phyloP scores from a whole-genome alignment of 2,888 invertebrate genomes.

The Melanchra persicariae region DNA sequence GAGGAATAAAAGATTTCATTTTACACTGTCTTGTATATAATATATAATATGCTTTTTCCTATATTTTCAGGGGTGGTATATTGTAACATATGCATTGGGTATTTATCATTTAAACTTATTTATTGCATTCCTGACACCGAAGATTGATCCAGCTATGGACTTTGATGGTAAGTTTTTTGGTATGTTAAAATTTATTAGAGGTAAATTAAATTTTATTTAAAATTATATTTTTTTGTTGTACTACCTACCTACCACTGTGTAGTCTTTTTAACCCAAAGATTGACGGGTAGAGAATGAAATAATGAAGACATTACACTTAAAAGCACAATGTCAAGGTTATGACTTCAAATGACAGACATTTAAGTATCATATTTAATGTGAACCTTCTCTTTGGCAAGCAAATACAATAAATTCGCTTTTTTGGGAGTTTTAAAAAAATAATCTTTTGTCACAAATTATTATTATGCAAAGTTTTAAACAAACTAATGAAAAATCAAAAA shows the following conservation, averaged over 20 bases:
- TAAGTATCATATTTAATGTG: not conserved
- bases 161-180: slow-evolving; percentile 93
- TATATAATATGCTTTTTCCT: slow-evolving; percentile 11
- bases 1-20: not conserved
- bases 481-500: too few species aligned
- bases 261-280: too few species aligned
- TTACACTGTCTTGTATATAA: too few species aligned
- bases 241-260: too few species aligned
- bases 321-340: not conserved
- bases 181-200: not conserved
- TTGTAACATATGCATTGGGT: slow-evolving; percentile 99
- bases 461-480: too few species aligned
- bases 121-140: slow-evolving; percentile 99
- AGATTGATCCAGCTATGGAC: slow-evolving; percentile 99
- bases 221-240: too few species aligned
- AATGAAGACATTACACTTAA: not conserved
- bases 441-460: too few species aligned
- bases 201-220: too few species aligned
- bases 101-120: slow-evolving; percentile 99
- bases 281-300: too few species aligned
- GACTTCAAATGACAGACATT: not conserved
- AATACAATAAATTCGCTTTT: too few species aligned
- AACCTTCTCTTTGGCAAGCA: not conserved
- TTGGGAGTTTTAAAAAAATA: too few species aligned
- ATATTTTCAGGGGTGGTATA: slow-evolving; percentile 98